These are phyloP conservation scores for Mustelus asterias DNA, from an alignment of 2,113 vertebrate genomes.

Conservation along the genomic window DNA sequence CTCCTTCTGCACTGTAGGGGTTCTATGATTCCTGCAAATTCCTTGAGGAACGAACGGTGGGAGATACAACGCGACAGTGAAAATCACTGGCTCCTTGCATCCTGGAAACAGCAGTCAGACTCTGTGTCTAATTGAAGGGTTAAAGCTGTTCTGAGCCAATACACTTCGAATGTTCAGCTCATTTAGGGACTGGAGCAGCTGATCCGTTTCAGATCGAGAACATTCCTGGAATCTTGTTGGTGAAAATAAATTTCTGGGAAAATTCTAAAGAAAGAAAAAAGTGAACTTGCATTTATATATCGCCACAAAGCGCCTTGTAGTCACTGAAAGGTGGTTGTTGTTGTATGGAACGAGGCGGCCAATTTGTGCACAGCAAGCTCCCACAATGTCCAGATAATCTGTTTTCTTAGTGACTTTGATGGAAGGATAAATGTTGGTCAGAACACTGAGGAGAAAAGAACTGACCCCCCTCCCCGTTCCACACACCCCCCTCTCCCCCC, in stretches of 20 bases:
- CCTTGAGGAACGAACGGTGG: not conserved
- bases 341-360: not conserved
- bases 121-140: not conserved
- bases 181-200: not conserved
- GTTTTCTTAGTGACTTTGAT: not conserved
- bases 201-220: slow-evolving; percentile 1
- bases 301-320: not conserved
- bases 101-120: not conserved
- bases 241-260: not conserved
- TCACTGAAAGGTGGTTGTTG: not conserved
- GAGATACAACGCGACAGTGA: not conserved
- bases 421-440: not conserved
- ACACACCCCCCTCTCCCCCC: no score
- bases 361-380: not conserved
- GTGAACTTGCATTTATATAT: not conserved
- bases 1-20: no score
- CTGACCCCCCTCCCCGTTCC: no score
- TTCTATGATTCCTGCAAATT: not conserved
- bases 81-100: not conserved
- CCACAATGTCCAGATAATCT: not conserved
- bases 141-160: not conserved
- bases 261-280: not conserved
- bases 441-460: not conserved
- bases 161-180: not conserved
- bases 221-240: not conserved